Conservation (phyloP, 2,797 vertebrate genomes). For the Ptychadena robeensis region DNA sequence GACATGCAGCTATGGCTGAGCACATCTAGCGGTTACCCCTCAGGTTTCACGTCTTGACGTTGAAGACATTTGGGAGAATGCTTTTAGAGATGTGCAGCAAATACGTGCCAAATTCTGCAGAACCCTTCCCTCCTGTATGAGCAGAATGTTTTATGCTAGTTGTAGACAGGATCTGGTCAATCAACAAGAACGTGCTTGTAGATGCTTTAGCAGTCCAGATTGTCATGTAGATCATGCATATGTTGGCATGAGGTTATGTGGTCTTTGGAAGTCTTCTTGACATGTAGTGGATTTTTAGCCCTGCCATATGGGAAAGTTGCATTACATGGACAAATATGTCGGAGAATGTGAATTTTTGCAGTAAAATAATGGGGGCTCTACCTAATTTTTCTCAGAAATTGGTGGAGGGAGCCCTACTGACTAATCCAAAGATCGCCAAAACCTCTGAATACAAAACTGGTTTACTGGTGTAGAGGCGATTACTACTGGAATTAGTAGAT, state of each 20-base stretch:
- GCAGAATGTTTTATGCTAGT: slow-evolving; percentile 7
- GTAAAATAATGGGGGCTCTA: background rate
- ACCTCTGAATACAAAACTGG: background rate
- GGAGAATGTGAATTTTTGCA: background rate
- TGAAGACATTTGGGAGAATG: slow-evolving; percentile 58
- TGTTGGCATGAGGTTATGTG: slow-evolving; percentile 1
- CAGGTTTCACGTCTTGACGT: slow-evolving; percentile 45
- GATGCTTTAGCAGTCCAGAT: slow-evolving; percentile 8
- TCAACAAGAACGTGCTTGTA: background rate
- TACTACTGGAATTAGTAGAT: background rate
- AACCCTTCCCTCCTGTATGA: slow-evolving; percentile 47
- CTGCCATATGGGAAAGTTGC: background rate
- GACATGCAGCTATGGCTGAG: slow-evolving; percentile 37
- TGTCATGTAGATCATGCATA: background rate
- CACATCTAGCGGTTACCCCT: slow-evolving; percentile 32
- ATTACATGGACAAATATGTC: background rate
- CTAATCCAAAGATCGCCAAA: background rate
- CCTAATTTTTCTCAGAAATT: background rate
- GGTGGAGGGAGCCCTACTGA: background rate
- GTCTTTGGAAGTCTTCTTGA: slow-evolving; percentile 1
- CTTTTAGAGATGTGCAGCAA: slow-evolving; percentile 65
- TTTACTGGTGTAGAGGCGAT: background rate
- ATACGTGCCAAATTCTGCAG: slow-evolving; percentile 67
- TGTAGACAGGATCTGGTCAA: slow-evolving; percentile 1
- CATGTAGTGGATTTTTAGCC: slow-evolving; percentile 11